Conservation (phyloP, 2,888 invertebrate species). For the Chaitophorus viminalis region DNA sequence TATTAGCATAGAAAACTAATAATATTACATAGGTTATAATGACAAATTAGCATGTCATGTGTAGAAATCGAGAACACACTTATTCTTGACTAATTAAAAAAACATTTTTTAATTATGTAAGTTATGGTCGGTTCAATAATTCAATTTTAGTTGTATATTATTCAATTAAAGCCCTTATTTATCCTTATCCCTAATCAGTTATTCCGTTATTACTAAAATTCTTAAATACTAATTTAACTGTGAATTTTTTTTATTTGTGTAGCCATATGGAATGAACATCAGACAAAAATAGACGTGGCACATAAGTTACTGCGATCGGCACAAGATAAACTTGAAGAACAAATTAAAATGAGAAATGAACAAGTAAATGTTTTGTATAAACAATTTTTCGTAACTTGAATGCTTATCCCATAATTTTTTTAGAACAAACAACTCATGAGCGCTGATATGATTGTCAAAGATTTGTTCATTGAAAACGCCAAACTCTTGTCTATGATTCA, state of each 20-base stretch:
- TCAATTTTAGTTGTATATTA: too few species aligned
- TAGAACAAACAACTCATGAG: constrained; percentile 77
- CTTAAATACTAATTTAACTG: neutral
- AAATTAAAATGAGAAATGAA: constrained; percentile 70
- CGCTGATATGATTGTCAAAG: constrained; percentile 82
- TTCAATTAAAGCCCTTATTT: neutral
- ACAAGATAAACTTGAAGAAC: constrained; percentile 71
- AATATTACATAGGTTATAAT: too few species aligned
- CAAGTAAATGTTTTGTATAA: constrained; percentile 66
- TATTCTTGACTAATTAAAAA: too few species aligned
- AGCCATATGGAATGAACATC: constrained; percentile 61
- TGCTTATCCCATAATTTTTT: constrained; percentile 51
- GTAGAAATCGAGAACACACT: too few species aligned
- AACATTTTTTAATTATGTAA: too few species aligned
- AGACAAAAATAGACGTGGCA: constrained; percentile 39
- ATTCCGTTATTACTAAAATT: neutral
- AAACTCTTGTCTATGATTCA: constrained; percentile 76
- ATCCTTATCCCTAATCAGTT: neutral
- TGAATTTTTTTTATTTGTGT: neutral
- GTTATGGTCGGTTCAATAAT: too few species aligned
- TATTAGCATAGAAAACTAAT: too few species aligned
- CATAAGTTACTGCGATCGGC: constrained; percentile 67
- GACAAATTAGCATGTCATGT: too few species aligned
- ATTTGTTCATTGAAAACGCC: constrained; percentile 86
- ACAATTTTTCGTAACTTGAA: neutral